Evolutionary conservation across 2,113 vertebrate genomes (phyloP), one percentile per base, ranked within the genome.

Genomic region (Psittacus erithacus): DNA sequence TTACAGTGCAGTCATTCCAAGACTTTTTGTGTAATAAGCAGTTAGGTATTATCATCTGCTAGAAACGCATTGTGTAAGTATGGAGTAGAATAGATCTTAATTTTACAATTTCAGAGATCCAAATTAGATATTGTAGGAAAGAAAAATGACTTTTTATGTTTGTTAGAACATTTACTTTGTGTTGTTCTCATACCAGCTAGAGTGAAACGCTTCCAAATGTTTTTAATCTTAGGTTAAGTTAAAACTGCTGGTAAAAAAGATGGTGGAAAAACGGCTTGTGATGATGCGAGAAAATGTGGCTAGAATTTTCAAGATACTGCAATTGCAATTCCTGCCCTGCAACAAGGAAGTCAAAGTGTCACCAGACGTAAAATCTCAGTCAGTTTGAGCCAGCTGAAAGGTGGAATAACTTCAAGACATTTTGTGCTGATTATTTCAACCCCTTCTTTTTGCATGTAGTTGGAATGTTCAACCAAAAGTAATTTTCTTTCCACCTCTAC

Each of bases 41-140:
- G 80, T 95, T 95, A 79, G 86, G 89, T 95, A 65, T 62, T 92
- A 75, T 92, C 93, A 95, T 94, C 91, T 90, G 55, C 88, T 64
- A n/a, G 68, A 81, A 90, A 78, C 84, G 86, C 77, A 28, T 78
- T 94, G 27, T 91, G 33, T 59, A 76, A 90, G 79, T 90, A 57
- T 62, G 33, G 88, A 90, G 93, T 84, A 93, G 82, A 96, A 95
- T 86, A 86, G 80, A 69, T 94, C 92, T 95, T 96, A 96, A 95
- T 96, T 92, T 94, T 95, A 92, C 80, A 82, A 82, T 95, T 94
- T 93, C 82, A 84, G 86, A 93, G 80, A 69, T 71, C 82, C 84
- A 93, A 95, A 90, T 94, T 96, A 79, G 90, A 52, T 92, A 96
- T 94, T 94, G 88, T 96, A 44, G 65, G 79, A 76, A 79, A 94